These are phyloP conservation scores for Solea senegalensis DNA, from an alignment of 2,113 vertebrate species.

Conservation along the genomic window DNA sequence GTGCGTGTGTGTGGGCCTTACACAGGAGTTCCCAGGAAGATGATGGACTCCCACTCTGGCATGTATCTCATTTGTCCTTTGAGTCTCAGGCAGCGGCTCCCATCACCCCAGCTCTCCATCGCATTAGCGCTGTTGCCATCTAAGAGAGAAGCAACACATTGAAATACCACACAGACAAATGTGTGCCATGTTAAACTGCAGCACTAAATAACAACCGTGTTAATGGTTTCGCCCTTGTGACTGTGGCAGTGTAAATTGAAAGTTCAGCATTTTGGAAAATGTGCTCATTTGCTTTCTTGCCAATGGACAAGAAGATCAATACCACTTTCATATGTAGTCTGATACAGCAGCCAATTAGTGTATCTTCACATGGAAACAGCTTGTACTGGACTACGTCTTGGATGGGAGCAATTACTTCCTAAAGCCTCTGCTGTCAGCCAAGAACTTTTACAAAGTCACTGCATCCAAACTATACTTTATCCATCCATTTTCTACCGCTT, in stretches of 20 bases:
- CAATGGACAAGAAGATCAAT: slow-evolving; percentile 8
- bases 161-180: slow-evolving; percentile 20
- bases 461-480: too few species aligned
- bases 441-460: neutral
- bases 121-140: slow-evolving; percentile 80
- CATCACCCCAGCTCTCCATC: slow-evolving; percentile 80
- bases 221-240: slow-evolving; percentile 12
- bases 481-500: too few species aligned
- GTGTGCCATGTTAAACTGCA: slow-evolving; percentile 11
- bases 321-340: neutral
- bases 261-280: slow-evolving; percentile 7
- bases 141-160: slow-evolving; percentile 32
- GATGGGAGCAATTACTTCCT: neutral
- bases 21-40: slow-evolving; percentile 82
- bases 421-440: neutral
- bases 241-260: slow-evolving; percentile 10
- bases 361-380: slow-evolving; percentile 3
- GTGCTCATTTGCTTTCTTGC: neutral
- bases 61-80: slow-evolving; percentile 85
- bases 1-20: slow-evolving; percentile 37
- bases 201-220: slow-evolving; percentile 6
- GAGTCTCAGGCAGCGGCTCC: slow-evolving; percentile 78
- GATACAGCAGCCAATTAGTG: neutral
- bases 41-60: slow-evolving; percentile 84
- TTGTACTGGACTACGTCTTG: neutral